A percentile compares a stretch with the other conserved stretches of the same genome.
phyloP scores from a whole-genome alignment of 2,113 vertebrate species.

The Salvelinus sp. region DNA sequence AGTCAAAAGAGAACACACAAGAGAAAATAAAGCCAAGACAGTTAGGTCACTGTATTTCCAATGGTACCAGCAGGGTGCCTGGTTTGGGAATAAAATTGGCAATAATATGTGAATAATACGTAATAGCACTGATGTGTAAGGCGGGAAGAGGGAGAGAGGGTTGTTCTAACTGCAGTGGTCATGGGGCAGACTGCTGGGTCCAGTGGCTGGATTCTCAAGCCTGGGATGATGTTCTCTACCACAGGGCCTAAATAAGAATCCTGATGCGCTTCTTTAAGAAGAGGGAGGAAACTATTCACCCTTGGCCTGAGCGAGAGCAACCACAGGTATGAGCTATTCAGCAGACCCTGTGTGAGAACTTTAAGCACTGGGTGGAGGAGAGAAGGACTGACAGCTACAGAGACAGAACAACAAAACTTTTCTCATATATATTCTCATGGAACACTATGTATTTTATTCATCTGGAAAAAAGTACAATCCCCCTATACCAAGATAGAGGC shows the following conservation, averaged over 20 bases:
- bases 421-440: no score
- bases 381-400: no score
- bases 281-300: neutral
- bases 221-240: constrained; percentile 26
- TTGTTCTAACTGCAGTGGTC: constrained; percentile 38
- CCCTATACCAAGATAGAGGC: no score
- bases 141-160: neutral
- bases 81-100: neutral
- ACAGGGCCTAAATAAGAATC: constrained; percentile 28
- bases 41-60: constrained; percentile 26
- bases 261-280: constrained; percentile 1
- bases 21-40: constrained; percentile 40
- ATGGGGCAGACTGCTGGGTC: constrained; percentile 35
- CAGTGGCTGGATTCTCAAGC: constrained; percentile 10
- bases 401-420: no score
- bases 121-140: neutral
- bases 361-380: neutral
- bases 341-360: constrained; percentile 8
- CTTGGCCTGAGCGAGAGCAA: neutral
- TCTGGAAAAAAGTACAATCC: no score
- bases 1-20: constrained; percentile 56
- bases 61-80: constrained; percentile 29
- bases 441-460: no score
- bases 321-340: neutral
- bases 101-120: neutral